Conservation (phyloP, 1,140 invertebrate genomes). For the Drosophila paulistorum region DNA sequence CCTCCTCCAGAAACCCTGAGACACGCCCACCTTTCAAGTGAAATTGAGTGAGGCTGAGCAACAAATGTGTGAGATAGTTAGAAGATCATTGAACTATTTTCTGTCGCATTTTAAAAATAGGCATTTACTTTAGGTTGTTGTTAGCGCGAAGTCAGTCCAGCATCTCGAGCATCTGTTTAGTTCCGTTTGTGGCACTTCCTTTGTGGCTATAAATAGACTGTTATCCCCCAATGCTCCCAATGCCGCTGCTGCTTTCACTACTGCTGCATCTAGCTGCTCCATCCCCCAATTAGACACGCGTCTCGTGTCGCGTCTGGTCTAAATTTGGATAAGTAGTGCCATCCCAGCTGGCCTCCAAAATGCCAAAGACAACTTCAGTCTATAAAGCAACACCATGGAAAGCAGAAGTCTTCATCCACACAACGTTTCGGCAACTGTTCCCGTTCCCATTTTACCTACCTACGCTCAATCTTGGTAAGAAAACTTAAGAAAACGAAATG, state of each 20-base stretch:
- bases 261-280: neutral
- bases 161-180: constrained; percentile 40
- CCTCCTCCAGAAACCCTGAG: neutral
- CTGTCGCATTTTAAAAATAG: constrained; percentile 36
- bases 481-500: too few relatives aligned
- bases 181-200: constrained; percentile 67
- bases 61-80: neutral
- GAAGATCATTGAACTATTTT: constrained; percentile 46
- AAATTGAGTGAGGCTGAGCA: neutral
- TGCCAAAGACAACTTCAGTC: constrained; percentile 30
- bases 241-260: too few relatives aligned
- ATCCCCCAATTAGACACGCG: constrained; percentile 45
- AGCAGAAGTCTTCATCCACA: constrained; percentile 45
- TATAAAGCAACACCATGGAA: constrained; percentile 59
- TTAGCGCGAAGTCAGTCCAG: too few relatives aligned
- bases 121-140: constrained; percentile 10
- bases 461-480: constrained; percentile 68
- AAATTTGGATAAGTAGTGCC: constrained; percentile 44
- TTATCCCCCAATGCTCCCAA: constrained; percentile 14
- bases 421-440: neutral
- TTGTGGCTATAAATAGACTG: constrained; percentile 41
- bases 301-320: constrained; percentile 38
- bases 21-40: neutral
- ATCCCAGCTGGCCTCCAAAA: constrained; percentile 26
- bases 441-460: constrained; percentile 48